These are phyloP conservation scores for Sinotaia quadrata DNA, from an alignment of 2,888 invertebrate species.

Conservation along the genomic window DNA sequence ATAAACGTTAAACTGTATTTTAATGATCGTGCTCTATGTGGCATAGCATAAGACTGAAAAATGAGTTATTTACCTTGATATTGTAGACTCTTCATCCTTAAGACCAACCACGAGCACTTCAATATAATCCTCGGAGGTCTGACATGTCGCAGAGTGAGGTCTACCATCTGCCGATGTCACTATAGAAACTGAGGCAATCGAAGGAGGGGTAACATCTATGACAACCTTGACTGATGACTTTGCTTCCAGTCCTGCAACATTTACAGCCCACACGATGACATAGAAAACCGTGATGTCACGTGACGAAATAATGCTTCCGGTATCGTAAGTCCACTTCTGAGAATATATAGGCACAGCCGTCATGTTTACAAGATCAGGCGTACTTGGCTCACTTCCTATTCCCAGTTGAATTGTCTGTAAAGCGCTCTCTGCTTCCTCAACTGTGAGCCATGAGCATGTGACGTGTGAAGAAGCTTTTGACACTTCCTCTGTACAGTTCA, in stretches of 20 bases:
- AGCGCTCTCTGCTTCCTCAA: slow-evolving; percentile 5
- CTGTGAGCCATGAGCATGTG: slow-evolving; percentile 20
- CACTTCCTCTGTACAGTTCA: slow-evolving; percentile 21
- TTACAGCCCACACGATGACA: slow-evolving; percentile 1
- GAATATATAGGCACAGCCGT: background rate
- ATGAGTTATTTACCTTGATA: too few species aligned
- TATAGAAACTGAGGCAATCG: background rate
- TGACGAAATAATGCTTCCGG: background rate
- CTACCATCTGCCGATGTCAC: slow-evolving; percentile 7
- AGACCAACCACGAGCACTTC: slow-evolving; percentile 5
- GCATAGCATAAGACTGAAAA: too few species aligned
- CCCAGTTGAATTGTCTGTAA: slow-evolving; percentile 6
- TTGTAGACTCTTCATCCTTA: background rate
- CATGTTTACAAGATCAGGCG: slow-evolving; percentile 6
- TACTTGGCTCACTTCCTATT: background rate
- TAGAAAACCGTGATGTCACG: background rate
- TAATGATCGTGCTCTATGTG: too few species aligned
- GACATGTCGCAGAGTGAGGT: background rate
- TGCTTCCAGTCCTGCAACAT: background rate
- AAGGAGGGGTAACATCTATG: background rate
- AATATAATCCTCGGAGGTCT: slow-evolving; percentile 13
- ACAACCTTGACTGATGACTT: background rate
- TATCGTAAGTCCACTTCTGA: background rate
- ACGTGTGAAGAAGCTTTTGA: slow-evolving; percentile 14
- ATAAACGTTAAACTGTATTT: too few species aligned